phyloP scores from a whole-genome alignment of 2,888 invertebrate genomes.

The Sesamia inferens region DNA sequence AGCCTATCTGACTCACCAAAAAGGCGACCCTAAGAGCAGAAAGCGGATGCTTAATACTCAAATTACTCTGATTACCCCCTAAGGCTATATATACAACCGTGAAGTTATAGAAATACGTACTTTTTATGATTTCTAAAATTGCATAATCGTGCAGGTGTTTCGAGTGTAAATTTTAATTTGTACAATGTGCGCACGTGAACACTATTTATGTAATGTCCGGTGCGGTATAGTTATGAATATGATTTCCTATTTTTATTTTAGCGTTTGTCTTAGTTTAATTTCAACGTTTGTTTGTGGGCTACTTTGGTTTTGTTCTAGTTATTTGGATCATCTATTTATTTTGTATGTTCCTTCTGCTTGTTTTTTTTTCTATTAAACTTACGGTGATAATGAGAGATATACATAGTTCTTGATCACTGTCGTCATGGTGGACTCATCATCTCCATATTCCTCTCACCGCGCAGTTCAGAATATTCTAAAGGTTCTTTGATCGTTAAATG shows the following conservation, averaged over 20 bases:
- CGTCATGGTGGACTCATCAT: background rate
- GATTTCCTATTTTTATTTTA: constrained; percentile 46
- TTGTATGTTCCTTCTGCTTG: background rate
- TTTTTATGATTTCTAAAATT: constrained; percentile 61
- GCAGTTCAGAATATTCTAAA: background rate
- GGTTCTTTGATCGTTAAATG: background rate
- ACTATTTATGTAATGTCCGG: constrained; percentile 59
- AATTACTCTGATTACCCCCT: constrained; percentile 54
- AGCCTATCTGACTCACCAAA: constrained; percentile 33
- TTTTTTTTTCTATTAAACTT: background rate
- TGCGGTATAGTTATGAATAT: constrained; percentile 22
- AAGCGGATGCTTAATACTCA: constrained; percentile 41
- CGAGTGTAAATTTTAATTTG: constrained; percentile 51
- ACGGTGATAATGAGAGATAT: background rate
- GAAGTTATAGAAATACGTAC: constrained; percentile 58
- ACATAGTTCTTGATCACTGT: background rate
- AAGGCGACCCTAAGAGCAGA: constrained; percentile 35
- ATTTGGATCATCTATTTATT: background rate
- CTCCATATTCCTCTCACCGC: background rate
- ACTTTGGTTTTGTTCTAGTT: background rate
- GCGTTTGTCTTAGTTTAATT: constrained; percentile 7
- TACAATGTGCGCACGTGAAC: constrained; percentile 51
- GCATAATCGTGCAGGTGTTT: constrained; percentile 56
- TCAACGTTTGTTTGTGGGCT: background rate
- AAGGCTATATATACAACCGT: constrained; percentile 47